phyloP scores from a whole-genome alignment of 1,140 invertebrate species.

The Caenorhabditis tropicalis region DNA sequence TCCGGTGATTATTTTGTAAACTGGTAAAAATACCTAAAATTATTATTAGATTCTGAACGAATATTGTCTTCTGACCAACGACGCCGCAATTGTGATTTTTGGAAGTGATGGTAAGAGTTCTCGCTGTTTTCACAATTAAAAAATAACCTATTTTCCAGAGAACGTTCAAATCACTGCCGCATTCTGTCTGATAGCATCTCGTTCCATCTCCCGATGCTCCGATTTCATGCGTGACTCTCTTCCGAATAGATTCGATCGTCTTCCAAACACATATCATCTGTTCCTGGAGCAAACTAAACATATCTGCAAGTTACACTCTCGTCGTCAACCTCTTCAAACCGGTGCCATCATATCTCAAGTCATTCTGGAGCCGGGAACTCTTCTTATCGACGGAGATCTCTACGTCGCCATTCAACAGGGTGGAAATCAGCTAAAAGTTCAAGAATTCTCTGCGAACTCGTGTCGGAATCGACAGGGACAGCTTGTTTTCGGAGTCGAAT shows the following conservation, averaged over 20 bases:
- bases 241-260: conserved; percentile 6
- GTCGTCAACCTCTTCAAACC: background rate
- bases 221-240: background rate
- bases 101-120: conserved; percentile 16
- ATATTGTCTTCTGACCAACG: background rate
- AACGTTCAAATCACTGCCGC: conserved; percentile 22
- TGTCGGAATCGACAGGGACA: conserved; percentile 23
- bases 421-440: conserved; percentile 2
- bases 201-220: background rate
- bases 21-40: background rate
- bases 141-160: background rate
- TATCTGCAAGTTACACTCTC: background rate
- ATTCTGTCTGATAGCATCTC: background rate
- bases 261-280: conserved; percentile 2
- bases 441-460: background rate
- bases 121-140: no score
- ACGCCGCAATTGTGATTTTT: conserved; percentile 23
- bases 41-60: background rate
- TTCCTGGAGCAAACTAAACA: conserved; percentile 24
- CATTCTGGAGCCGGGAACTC: conserved; percentile 6
- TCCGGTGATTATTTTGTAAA: background rate
- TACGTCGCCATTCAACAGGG: background rate
- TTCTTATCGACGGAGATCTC: conserved; percentile 15
- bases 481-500: background rate
- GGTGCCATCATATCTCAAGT: background rate